These are phyloP conservation scores for Regulus satrapa DNA, from an alignment of 2,113 vertebrate species.

Conservation along the genomic window DNA sequence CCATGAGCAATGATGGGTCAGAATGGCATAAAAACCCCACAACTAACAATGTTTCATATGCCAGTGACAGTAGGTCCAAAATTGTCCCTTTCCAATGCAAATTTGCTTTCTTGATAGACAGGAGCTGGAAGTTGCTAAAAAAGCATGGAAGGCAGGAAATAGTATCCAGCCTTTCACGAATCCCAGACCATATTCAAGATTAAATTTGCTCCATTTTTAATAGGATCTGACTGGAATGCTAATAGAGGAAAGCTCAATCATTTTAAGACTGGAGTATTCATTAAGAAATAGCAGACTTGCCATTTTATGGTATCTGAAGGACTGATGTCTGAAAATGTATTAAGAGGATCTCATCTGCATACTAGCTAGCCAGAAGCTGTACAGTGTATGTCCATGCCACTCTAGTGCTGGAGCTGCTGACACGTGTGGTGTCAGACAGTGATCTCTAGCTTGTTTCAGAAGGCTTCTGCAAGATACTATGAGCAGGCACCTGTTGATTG, in stretches of 20 bases:
- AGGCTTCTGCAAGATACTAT: background rate
- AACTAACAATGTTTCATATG: background rate
- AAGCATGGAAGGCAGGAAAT: background rate
- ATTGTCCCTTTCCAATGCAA: background rate
- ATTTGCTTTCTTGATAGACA: background rate
- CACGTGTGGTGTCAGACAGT: accelerated
- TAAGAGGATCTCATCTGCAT: background rate
- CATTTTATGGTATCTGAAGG: background rate
- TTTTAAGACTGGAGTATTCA: background rate
- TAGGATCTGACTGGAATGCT: background rate
- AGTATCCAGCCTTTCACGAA: background rate
- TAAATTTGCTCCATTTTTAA: background rate
- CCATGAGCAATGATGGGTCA: background rate
- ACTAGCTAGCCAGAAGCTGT: background rate
- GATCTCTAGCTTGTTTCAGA: background rate
- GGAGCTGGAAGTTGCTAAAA: background rate
- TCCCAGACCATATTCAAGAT: background rate
- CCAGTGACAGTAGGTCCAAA: background rate
- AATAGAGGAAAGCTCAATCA: background rate
- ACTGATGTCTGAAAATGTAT: background rate
- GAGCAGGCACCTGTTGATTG: background rate
- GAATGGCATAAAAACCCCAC: accelerated
- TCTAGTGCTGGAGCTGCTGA: background rate
- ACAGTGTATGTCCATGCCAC: background rate
- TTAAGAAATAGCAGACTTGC: background rate